Conservation (phyloP, 2,888 invertebrate species). For the Dolichomitus sp. region DNA sequence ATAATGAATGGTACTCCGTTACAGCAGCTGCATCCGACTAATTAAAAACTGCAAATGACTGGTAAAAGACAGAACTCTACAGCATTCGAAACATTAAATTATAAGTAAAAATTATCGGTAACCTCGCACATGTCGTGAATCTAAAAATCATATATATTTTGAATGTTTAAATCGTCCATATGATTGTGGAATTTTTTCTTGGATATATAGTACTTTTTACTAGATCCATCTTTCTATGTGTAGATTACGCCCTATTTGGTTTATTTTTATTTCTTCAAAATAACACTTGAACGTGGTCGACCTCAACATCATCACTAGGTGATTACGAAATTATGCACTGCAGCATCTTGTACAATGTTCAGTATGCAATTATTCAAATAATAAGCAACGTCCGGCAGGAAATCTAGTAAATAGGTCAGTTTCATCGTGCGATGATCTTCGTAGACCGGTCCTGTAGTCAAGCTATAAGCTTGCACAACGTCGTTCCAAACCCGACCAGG, state of each 20-base stretch:
- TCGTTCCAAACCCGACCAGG: slow-evolving; percentile 37
- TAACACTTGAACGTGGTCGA: no score
- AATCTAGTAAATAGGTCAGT: not conserved
- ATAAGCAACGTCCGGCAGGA: not conserved
- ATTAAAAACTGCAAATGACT: not conserved
- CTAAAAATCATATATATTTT: no score
- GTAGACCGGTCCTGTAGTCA: not conserved
- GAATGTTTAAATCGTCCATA: no score
- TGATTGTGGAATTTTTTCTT: no score
- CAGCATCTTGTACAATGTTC: not conserved
- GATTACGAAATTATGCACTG: not conserved
- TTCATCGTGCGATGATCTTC: not conserved
- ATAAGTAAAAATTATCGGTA: no score
- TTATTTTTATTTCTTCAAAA: not conserved
- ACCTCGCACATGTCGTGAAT: no score
- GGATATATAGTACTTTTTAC: no score
- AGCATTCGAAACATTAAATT: no score
- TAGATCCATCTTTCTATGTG: no score
- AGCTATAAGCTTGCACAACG: slow-evolving; percentile 17
- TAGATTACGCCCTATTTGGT: no score
- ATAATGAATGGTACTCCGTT: not conserved
- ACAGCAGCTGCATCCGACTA: not conserved
- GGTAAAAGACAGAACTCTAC: no score
- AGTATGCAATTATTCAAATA: slow-evolving; percentile 4
- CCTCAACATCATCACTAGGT: not conserved